Evolutionary conservation across 1,140 invertebrate species (phyloP).

Genomic region (Drosophila bifasciata): DNA sequence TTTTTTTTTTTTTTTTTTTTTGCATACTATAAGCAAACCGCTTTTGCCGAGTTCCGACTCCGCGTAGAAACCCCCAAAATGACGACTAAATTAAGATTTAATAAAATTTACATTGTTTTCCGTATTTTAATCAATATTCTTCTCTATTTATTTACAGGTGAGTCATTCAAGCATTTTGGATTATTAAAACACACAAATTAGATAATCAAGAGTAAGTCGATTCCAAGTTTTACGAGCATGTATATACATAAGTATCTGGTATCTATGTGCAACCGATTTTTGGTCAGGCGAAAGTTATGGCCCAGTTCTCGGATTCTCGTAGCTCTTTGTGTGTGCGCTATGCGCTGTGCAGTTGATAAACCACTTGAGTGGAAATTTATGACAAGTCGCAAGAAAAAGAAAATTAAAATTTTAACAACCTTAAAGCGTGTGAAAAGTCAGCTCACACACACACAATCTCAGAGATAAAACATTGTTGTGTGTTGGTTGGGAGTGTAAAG

Average conservation of each 20-base stretch:
- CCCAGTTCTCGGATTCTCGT: not conserved
- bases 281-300: conserved; percentile 48
- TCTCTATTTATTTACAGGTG: conserved; percentile 63
- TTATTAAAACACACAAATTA: not conserved
- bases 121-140: not conserved
- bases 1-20: conserved; percentile 21
- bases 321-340: conserved; percentile 1
- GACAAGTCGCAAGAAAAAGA: conserved; percentile 49
- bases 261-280: conserved; percentile 3
- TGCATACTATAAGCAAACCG: conserved; percentile 47
- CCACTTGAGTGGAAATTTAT: conserved; percentile 69
- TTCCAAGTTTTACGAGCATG: conserved; percentile 10
- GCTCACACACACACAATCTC: conserved; percentile 12
- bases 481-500: not conserved
- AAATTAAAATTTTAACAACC: conserved; percentile 68
- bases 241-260: not conserved
- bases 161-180: conserved; percentile 35
- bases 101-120: conserved; percentile 10
- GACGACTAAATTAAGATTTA: not conserved
- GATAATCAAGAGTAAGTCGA: conserved; percentile 15
- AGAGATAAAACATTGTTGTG: conserved; percentile 32
- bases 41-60: conserved; percentile 27
- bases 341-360: conserved; percentile 59
- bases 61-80: conserved; percentile 12
- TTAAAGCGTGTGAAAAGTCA: conserved; percentile 61